These are phyloP conservation scores for Parasteatoda lunata DNA, from an alignment of 2,888 invertebrate genomes.

Conservation along the genomic window DNA sequence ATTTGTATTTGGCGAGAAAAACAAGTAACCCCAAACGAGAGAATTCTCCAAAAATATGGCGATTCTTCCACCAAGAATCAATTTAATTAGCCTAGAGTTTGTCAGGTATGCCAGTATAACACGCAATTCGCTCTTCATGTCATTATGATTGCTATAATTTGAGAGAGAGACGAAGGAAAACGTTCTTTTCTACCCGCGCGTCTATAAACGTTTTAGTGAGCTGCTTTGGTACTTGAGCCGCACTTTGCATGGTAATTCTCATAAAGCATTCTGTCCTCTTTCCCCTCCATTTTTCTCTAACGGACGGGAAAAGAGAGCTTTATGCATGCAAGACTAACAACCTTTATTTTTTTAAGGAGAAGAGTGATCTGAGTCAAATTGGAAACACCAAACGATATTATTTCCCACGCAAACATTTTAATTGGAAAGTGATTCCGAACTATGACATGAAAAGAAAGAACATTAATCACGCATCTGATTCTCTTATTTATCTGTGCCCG, in stretches of 20 bases:
- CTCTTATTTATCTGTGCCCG: no score
- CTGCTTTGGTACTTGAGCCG: not conserved
- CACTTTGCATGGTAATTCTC: conserved; percentile 56
- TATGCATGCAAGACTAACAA: conserved; percentile 1
- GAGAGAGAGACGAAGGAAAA: conserved; percentile 15
- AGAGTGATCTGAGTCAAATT: conserved; percentile 28
- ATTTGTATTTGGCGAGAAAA: not conserved
- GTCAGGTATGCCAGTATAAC: conserved; percentile 56
- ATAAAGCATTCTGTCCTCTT: conserved; percentile 22
- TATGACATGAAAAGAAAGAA: not conserved
- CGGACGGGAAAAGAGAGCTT: not conserved
- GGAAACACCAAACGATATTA: conserved; percentile 10
- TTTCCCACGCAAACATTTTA: conserved; percentile 5
- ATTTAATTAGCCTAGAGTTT: conserved; percentile 63
- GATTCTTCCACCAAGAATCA: conserved; percentile 44
- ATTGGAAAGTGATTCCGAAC: conserved; percentile 3
- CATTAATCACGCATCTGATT: not conserved
- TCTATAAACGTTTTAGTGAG: not conserved
- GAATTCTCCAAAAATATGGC: conserved; percentile 8
- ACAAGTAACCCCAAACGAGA: not conserved
- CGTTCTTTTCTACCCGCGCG: no score
- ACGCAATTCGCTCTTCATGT: conserved; percentile 66
- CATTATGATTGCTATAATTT: conserved; percentile 68
- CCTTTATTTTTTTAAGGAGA: not conserved
- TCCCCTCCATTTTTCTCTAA: not conserved